Percentiles rank a stretch among this genome's conserved stretches.
Conservation (phyloP, 2,113 vertebrate genomes). For the Fulmarus glacialis region DNA sequence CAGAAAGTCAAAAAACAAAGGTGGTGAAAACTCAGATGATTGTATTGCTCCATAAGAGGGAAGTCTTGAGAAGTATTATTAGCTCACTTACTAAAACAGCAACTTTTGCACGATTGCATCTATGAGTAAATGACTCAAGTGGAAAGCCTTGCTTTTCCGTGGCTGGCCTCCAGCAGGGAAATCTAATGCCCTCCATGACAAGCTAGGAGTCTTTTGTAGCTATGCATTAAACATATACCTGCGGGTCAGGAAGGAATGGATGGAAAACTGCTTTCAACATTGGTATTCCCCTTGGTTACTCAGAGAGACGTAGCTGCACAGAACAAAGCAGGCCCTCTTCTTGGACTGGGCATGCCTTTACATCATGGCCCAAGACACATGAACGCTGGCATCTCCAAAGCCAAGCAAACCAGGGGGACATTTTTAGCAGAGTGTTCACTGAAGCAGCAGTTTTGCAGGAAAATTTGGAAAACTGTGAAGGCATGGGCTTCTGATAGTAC, state of each 20-base stretch:
- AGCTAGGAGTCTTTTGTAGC: conserved; percentile 40
- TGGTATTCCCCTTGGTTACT: background rate
- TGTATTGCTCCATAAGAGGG: background rate
- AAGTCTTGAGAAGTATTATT: background rate
- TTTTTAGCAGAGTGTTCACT: background rate
- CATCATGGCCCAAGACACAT: background rate
- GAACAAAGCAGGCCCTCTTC: background rate
- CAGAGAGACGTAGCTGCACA: accelerated
- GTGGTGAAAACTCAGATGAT: background rate
- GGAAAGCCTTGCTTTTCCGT: conserved; percentile 41
- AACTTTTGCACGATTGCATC: background rate
- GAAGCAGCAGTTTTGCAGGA: background rate
- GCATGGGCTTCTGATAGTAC: background rate
- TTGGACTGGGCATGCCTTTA: background rate
- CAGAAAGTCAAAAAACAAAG: background rate
- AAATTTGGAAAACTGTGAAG: background rate
- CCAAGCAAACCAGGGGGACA: background rate
- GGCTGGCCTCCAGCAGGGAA: conserved; percentile 42
- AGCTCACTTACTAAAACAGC: background rate
- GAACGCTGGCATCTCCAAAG: background rate
- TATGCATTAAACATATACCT: conserved; percentile 57
- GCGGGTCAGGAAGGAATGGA: background rate
- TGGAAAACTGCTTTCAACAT: background rate
- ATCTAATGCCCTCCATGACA: background rate
- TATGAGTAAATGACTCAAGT: background rate